phyloP scores from a whole-genome alignment of 2,113 vertebrate species.

The Madoqua kirkii region DNA sequence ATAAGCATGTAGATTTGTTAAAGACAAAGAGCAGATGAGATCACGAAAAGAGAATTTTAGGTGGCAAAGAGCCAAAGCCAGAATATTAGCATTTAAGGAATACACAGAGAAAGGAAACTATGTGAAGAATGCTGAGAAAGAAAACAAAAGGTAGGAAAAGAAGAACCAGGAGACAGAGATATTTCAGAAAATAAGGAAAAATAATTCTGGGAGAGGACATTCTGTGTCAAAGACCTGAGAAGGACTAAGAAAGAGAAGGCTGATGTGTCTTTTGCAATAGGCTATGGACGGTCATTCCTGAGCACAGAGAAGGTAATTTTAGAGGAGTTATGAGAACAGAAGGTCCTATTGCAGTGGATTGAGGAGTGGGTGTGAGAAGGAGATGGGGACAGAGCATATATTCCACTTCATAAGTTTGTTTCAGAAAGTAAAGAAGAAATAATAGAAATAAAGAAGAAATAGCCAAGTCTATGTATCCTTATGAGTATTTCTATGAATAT shows the following conservation, averaged over 20 bases:
- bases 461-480: background rate
- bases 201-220: background rate
- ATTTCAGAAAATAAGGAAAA: constrained; percentile 13
- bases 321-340: background rate
- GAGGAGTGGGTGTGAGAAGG: background rate
- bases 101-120: background rate
- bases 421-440: background rate
- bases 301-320: background rate
- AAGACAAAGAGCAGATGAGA: background rate
- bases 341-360: background rate
- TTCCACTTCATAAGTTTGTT: background rate
- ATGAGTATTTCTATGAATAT: background rate
- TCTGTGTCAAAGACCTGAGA: background rate
- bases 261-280: background rate
- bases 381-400: background rate
- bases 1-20: background rate
- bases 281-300: background rate
- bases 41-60: background rate
- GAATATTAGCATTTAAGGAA: background rate
- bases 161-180: background rate
- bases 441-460: background rate
- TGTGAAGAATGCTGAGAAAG: background rate
- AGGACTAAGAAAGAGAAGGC: background rate
- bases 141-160: background rate
- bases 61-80: background rate